Evolutionary conservation across 2,888 invertebrate species (phyloP), one percentile per base, ranked within the genome.

Genomic region (Campaea margaritaria): DNA sequence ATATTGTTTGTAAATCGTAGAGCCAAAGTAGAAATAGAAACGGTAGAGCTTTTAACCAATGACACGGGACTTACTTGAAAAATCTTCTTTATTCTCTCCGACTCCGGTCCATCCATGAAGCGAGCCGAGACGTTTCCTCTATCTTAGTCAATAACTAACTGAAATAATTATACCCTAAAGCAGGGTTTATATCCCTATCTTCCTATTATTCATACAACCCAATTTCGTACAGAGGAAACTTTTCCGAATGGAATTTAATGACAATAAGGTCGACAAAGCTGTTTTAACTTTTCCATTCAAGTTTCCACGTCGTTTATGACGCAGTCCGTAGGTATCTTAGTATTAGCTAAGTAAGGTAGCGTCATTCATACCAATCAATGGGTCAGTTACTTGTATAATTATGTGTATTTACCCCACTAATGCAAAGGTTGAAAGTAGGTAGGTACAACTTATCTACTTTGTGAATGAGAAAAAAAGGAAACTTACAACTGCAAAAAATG

Each of bases 231-330:
- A 65, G 73, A 73, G 81, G 82, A 82, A 80, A 73, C 70, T 74
- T 80, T 81, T 72, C 54, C 68, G 58, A 62, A 65, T 69, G 63
- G 58, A 75, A 70, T 71, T 70, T 21, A 64, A 51, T 31, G 1
- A 1, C 31, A 59, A 69, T 63, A 50, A 60, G 60, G 48, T 46
- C 45, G 63, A 71, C 28, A 61, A 60, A 61, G 51, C 55, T 60
- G 38, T 38, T 43, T 43, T 10, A 80, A 82, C 49, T 62, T 78
- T 83, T 82, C 82, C 83, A 78, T 73, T 54, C 68, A 74, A 68
- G 67, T 78, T 77, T 70, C 78, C 76, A 70, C 73, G 65, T 12
- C 51, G 46, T 45, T 53, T 14, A 54, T 66, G 64, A 66, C 64
- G 64, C 52, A 45, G 34, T 41, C 38, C 11, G 39, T 43, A 52